Base-by-base conservation (phyloP, 2,113 vertebrate species). In the Mesocricetus auratus region DNA sequence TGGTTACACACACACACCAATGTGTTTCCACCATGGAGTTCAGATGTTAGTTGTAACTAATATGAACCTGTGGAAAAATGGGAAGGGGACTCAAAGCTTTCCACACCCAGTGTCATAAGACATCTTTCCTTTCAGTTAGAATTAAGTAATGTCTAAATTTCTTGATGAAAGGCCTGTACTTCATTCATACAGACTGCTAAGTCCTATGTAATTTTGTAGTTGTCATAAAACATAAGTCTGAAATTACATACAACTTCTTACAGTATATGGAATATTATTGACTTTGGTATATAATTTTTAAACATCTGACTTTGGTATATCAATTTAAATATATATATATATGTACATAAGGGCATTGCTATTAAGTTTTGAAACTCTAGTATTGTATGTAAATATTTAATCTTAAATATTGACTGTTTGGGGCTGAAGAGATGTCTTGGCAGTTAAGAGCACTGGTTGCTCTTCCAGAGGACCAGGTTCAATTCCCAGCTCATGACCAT, bases 301-400 rank as follows among this genome's bases (percentile, higher is more conserved):
- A 83, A 83, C 10, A 58, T 33, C 5, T 13, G 58, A 36, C 22
- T 82, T 95, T 19, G 5, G 1, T 6, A 64, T 75, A 86, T 15
- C n/a, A 1, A 71, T 83, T 71, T 62, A 36, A 10, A 81, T 24
- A 13, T 22, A 24, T 2, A 21, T 6, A 39, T 82, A 50, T 47
- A 33, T 64, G 7, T 8, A 31, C 13, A 68, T 69, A 86, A 15
- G 56, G 12, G 78, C 7, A 17, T 92, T 86, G 7, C 17, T 79
- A 74, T 60, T 88, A 93, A 73, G 47, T 62, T 64, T 75, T 60
- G 73, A 39, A 81, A 87, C 64, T 75, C 7, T 86, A 16, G 83
- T 85, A 69, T 82, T 91, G 88, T 90, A 82, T 33, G 33, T 8
- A 93, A 94, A 47, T 73, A 74, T 75, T 94, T 89, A 29, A 87